Base-by-base conservation (phyloP, 92 coral and sea anemone genomes). In the Palythoa caribaeorum region DNA sequence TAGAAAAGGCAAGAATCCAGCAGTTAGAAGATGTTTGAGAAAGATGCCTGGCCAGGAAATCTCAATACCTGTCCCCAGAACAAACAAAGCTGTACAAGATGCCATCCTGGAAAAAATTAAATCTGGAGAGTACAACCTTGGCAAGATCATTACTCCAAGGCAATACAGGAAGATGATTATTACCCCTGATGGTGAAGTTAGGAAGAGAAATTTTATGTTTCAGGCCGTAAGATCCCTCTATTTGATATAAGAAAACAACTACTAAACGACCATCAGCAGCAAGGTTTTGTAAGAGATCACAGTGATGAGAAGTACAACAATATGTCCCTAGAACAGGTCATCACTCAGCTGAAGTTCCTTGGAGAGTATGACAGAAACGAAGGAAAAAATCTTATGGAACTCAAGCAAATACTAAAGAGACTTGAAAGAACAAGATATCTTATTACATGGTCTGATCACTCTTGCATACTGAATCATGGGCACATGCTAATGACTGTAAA, bases 401-500 rank as follows among this genome's bases (percentile, higher is more conserved):
- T 66, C 66, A 59, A 4, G 12, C 66, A 59, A 59, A 59, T 59
- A 6, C 12, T 57, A 57, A 57, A 57, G 65, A 9, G 71, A 6
- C 71, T 66, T 66, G 71, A 66, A 66, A 66, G 71, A 66, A 66
- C 71, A 66, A 19, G 36, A 66, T 59, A 59, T 59, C 19, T 59
- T 0, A 59, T 59, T 59, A 59, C 66, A 59, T 59, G 66, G 66
- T 59, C 66, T 59, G 66, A 59, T 59, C 66, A 59, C 7, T 59
- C 66, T 59, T 59, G 66, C 66, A 59, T 59, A 66, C 71, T 66
- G 71, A 66, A 66, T 66, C 71, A 66, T 66, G 71, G 71, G 37
- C 71, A 65, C 21, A 65, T 65, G 71, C 1, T 65, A 65, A 65
- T 65, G 71, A 65, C 71, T 65, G 71, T 65, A 59, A 59, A 59